phyloP scores from a whole-genome alignment of 2,113 vertebrate species.

The Percina caprodes region DNA sequence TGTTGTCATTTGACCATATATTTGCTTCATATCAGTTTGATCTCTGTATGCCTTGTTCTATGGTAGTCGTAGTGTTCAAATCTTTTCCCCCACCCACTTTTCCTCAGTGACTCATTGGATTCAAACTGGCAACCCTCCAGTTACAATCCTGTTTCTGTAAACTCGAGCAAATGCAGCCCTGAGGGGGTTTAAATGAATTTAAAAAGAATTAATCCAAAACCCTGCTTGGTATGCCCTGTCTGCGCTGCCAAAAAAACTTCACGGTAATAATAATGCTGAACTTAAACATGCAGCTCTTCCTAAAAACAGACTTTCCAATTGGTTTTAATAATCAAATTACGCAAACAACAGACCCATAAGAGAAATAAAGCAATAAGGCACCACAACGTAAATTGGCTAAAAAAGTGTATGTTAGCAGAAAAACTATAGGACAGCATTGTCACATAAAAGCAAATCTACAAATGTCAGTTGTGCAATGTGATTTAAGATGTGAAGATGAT shows the following conservation, averaged over 20 bases:
- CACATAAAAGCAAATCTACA: constrained; percentile 36
- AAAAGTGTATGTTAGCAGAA: background rate
- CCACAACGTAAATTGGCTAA: background rate
- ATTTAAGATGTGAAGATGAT: constrained; percentile 55
- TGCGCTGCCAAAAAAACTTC: constrained; percentile 14
- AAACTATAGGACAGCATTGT: background rate
- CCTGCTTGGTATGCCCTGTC: constrained; percentile 20
- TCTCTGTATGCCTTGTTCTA: constrained; percentile 17
- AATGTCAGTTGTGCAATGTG: constrained; percentile 41
- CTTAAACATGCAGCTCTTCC: constrained; percentile 28
- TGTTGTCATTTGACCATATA: background rate
- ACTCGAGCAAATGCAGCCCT: constrained; percentile 39
- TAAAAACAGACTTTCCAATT: constrained; percentile 12
- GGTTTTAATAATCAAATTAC: constrained; percentile 33
- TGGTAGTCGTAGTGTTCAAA: background rate
- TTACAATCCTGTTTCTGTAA: constrained; percentile 30
- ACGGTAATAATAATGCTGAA: constrained; percentile 9
- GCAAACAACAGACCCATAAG: constrained; percentile 19
- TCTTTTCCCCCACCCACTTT: background rate
- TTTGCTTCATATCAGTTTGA: background rate
- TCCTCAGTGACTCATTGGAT: constrained; percentile 17
- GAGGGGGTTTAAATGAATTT: constrained; percentile 54
- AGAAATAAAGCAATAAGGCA: constrained; percentile 4
- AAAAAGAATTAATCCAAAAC: constrained; percentile 51
- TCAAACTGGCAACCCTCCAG: constrained; percentile 54